Evolutionary conservation across 2,888 invertebrate genomes (phyloP).

Genomic region (Nomada lathburiana): DNA sequence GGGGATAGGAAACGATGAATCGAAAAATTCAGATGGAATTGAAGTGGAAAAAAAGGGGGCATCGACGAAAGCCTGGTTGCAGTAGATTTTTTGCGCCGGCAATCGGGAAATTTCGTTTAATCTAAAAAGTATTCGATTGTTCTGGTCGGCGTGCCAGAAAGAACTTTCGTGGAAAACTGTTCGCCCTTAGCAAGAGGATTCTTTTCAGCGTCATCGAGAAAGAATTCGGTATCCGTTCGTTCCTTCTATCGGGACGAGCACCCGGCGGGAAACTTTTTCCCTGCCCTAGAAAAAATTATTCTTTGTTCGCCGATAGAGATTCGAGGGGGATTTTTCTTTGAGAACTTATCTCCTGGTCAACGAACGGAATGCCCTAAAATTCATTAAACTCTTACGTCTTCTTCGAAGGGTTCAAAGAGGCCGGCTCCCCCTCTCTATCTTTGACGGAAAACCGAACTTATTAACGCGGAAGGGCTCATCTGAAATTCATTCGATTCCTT

Average conservation of each 20-base stretch:
- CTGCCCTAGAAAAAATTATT: slow-evolving; percentile 37
- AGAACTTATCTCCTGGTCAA: slow-evolving; percentile 31
- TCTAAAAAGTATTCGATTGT: slow-evolving; percentile 53
- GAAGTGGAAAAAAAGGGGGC: not conserved
- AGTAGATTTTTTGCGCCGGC: slow-evolving; percentile 13
- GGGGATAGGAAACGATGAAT: too few relatives aligned
- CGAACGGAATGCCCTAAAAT: slow-evolving; percentile 50
- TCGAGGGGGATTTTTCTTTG: slow-evolving; percentile 28
- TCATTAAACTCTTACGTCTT: slow-evolving; percentile 56
- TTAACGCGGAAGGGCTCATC: slow-evolving; percentile 41
- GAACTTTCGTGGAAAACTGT: slow-evolving; percentile 15
- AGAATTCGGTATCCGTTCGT: slow-evolving; percentile 50
- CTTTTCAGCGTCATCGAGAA: slow-evolving; percentile 36
- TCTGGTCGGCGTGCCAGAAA: slow-evolving; percentile 18
- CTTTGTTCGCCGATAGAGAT: slow-evolving; percentile 14
- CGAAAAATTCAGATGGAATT: slow-evolving; percentile 1
- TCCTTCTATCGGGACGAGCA: not conserved
- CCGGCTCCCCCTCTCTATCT: slow-evolving; percentile 1
- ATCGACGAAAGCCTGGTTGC: slow-evolving; percentile 29
- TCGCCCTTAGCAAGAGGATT: slow-evolving; percentile 46
- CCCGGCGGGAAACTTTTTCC: not conserved
- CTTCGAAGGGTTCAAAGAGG: not conserved
- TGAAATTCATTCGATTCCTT: slow-evolving; percentile 56
- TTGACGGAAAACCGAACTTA: slow-evolving; percentile 36
- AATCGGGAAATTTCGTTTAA: slow-evolving; percentile 51